Evolutionary conservation across 2,113 vertebrate genomes (phyloP).

Genomic region (Calidris pugnax): DNA sequence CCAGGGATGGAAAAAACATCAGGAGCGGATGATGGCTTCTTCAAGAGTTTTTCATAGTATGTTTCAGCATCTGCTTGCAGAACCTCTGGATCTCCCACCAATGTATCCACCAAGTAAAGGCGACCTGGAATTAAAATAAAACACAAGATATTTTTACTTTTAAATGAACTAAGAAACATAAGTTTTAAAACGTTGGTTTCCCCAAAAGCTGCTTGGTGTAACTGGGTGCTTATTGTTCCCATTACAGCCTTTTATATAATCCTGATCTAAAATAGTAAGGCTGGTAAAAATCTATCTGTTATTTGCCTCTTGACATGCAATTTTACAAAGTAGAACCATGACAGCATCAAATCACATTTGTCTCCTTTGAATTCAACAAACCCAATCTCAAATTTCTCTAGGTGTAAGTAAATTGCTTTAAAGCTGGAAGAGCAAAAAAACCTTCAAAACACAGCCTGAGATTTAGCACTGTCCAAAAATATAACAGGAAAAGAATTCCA

Average conservation of each 20-base stretch:
- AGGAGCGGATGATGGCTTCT: neutral
- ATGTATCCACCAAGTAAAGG: conserved; percentile 65
- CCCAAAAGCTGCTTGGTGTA: neutral
- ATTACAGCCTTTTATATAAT: neutral
- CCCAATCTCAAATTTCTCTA: neutral
- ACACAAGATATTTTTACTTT: neutral
- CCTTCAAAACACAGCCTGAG: neutral
- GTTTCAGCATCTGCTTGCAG: conserved; percentile 36
- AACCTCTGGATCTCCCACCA: conserved; percentile 43
- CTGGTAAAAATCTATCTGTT: neutral
- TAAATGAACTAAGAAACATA: neutral
- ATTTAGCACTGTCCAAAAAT: conserved; percentile 9
- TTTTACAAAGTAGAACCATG: neutral
- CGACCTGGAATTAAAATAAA: neutral
- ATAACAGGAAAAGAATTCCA: conserved; percentile 3
- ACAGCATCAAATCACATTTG: neutral
- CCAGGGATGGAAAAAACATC: conserved; percentile 51
- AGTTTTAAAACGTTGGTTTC: neutral
- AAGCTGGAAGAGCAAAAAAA: neutral
- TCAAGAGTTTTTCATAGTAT: conserved; percentile 44
- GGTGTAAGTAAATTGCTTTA: neutral
- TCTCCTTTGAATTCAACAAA: neutral
- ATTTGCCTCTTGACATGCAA: neutral
- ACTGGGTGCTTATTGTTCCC: neutral
- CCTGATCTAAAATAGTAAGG: neutral